These are phyloP conservation scores for Pterocles gutturalis DNA, from an alignment of 2,113 vertebrate genomes.

Conservation along the genomic window DNA sequence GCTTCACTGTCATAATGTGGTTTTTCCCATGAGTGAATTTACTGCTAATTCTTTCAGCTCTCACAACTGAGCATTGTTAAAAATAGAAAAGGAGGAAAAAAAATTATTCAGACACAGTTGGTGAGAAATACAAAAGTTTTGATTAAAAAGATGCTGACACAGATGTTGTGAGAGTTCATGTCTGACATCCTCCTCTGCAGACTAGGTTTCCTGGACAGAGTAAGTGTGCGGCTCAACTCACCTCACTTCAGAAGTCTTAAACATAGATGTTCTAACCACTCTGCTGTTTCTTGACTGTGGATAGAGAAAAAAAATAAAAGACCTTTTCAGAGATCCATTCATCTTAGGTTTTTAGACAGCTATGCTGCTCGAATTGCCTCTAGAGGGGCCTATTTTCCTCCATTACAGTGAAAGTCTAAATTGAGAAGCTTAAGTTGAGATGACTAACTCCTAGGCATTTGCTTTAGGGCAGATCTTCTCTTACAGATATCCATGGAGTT, in stretches of 20 bases:
- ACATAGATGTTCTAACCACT: neutral
- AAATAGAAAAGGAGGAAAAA: neutral
- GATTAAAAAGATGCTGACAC: neutral
- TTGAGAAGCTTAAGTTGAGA: constrained; percentile 4
- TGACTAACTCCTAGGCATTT: neutral
- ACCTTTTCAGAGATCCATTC: neutral
- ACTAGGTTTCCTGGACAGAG: neutral
- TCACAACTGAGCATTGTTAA: constrained; percentile 27
- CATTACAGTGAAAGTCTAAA: neutral
- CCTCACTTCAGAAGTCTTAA: neutral
- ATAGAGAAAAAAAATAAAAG: neutral
- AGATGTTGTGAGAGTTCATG: neutral
- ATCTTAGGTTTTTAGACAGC: neutral
- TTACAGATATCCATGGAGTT: neutral
- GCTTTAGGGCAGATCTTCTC: neutral
- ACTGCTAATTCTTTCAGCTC: constrained; percentile 51
- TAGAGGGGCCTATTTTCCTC: constrained; percentile 53
- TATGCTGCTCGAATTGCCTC: neutral
- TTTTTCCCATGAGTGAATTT: constrained; percentile 63
- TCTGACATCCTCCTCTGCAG: neutral
- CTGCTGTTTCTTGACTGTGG: neutral
- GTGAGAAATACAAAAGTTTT: constrained; percentile 14
- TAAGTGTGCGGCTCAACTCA: neutral
- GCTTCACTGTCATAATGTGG: constrained; percentile 59
- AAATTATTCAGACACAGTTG: neutral